phyloP scores from a whole-genome alignment of 1,140 invertebrate species.

The Drosophila obscura region DNA sequence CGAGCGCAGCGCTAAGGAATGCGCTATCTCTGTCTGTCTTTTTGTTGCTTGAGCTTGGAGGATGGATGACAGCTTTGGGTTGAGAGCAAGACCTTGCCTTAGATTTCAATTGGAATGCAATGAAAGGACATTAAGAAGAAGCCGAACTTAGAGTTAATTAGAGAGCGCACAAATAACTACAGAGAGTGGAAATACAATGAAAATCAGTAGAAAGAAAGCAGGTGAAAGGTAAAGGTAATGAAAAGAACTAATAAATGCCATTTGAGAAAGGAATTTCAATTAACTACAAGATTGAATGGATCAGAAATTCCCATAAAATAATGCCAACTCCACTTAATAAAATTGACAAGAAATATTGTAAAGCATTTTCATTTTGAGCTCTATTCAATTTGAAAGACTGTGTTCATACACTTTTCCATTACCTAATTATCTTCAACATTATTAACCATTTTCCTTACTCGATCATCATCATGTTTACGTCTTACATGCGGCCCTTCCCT shows the following conservation, averaged over 20 bases:
- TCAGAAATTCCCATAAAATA: not conserved
- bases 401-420: too few species aligned
- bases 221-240: too few species aligned
- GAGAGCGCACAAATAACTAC: not conserved
- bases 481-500: not conserved
- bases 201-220: too few species aligned
- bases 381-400: not conserved
- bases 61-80: constrained; percentile 21
- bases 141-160: not conserved
- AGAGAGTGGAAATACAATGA: not conserved
- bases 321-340: not conserved
- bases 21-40: not conserved
- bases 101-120: constrained; percentile 21
- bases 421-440: too few species aligned
- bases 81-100: constrained; percentile 49
- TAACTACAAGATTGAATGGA: too few species aligned
- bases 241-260: too few species aligned
- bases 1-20: too few species aligned
- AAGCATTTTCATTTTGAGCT: not conserved
- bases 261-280: too few species aligned
- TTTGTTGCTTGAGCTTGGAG: not conserved
- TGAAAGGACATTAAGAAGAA: not conserved
- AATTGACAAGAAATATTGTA: too few species aligned
- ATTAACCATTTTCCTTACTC: not conserved
- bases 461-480: constrained; percentile 8